A percentile compares a stretch with the other conserved stretches of the same genome.
Evolutionary conservation across 2,797 vertebrate genomes (phyloP).

Genomic region (Xenops minutus): DNA sequence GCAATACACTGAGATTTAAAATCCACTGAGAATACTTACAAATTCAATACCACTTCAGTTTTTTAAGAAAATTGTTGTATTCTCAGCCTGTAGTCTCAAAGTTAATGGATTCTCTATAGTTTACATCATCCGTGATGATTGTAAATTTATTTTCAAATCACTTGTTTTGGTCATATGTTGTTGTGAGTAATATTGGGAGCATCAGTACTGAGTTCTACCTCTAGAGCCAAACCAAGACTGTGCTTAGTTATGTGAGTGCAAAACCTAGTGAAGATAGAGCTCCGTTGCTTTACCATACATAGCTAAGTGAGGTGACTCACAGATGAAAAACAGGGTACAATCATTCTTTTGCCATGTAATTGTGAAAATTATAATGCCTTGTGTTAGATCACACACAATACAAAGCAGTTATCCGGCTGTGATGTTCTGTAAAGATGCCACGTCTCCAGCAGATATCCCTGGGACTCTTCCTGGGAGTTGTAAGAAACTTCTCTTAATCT

Average conservation of each 20-base stretch:
- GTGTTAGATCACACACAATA: too few relatives aligned
- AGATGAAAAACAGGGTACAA: background rate
- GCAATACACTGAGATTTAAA: background rate
- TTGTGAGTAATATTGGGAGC: background rate
- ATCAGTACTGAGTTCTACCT: background rate
- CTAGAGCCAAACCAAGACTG: background rate
- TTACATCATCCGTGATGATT: background rate
- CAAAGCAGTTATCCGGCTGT: background rate
- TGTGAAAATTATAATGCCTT: background rate
- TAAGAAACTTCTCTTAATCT: background rate
- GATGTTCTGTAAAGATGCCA: background rate
- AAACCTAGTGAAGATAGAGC: background rate
- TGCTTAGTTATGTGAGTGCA: background rate
- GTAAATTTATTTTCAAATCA: background rate
- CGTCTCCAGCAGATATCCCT: background rate
- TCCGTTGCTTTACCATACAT: accelerated
- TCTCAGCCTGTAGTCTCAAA: background rate
- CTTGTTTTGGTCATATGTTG: background rate
- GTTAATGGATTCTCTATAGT: background rate
- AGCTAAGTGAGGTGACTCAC: background rate
- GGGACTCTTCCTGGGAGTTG: background rate
- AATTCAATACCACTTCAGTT: background rate
- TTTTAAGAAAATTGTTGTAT: background rate
- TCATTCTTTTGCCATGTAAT: background rate
- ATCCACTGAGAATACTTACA: background rate